phyloP scores from a whole-genome alignment of 2,797 vertebrate genomes.

The Cephalopachus bancanus region DNA sequence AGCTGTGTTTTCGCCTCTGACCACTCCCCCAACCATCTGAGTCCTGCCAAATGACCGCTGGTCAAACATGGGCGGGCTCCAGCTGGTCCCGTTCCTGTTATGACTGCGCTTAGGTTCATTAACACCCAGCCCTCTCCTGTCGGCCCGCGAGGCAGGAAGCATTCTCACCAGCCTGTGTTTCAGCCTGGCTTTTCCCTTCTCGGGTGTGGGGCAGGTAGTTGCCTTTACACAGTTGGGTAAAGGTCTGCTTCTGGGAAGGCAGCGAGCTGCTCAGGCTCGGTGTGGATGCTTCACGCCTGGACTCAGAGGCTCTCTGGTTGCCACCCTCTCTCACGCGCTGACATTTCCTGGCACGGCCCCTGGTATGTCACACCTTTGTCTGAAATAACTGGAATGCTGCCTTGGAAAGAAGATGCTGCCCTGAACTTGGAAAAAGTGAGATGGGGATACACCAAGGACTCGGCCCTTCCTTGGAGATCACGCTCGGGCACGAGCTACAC shows the following conservation, averaged over 20 bases:
- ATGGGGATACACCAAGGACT: neutral
- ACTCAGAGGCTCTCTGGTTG: neutral
- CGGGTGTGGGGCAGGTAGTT: conserved; percentile 52
- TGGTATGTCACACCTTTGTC: conserved; percentile 48
- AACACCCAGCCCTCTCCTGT: conserved; percentile 56
- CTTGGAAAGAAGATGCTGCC: conserved; percentile 72
- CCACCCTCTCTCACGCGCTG: neutral
- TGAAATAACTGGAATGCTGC: conserved; percentile 60
- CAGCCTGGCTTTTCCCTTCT: conserved; percentile 45
- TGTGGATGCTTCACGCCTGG: neutral
- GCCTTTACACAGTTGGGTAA: neutral
- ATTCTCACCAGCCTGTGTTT: neutral
- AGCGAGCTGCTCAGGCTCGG: neutral
- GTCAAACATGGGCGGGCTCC: conserved; percentile 71
- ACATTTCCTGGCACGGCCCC: conserved; percentile 54
- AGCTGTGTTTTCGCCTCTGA: conserved; percentile 63
- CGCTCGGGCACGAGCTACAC: accelerated
- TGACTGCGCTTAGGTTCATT: conserved; percentile 71
- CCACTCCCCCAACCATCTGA: conserved; percentile 63
- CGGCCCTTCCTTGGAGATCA: neutral
- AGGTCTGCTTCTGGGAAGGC: neutral
- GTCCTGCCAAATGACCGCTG: conserved; percentile 72
- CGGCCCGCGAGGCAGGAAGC: neutral
- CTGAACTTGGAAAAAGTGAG: conserved; percentile 32
- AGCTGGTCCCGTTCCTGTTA: conserved; percentile 73